Percentiles rank a stretch among this genome's conserved stretches.
Evolutionary conservation across 2,888 invertebrate genomes (phyloP).

Genomic region (Eilema caniola): DNA sequence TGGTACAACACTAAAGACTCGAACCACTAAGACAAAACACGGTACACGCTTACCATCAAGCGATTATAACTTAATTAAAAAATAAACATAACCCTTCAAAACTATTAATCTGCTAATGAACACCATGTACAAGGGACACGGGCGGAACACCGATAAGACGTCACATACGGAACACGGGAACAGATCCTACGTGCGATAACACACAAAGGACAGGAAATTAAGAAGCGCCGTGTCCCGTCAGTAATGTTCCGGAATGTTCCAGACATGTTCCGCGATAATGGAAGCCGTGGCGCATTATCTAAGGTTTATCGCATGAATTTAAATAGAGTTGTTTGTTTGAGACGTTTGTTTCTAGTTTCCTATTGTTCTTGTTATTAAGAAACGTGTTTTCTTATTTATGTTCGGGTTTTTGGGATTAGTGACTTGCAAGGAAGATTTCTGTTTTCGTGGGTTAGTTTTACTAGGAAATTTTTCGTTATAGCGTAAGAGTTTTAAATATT

Average conservation of each 20-base stretch:
- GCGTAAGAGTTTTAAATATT: too few relatives aligned
- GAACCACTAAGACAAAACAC: too few relatives aligned
- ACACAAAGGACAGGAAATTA: slow-evolving; percentile 23
- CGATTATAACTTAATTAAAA: not conserved
- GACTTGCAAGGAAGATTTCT: not conserved
- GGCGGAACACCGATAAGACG: not conserved
- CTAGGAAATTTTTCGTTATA: not conserved
- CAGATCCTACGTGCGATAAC: slow-evolving; percentile 17
- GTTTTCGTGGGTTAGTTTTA: not conserved
- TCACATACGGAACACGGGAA: slow-evolving; percentile 7
- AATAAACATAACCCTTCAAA: not conserved
- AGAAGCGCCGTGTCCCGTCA: slow-evolving; percentile 13
- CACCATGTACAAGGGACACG: not conserved
- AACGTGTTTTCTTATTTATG: not conserved
- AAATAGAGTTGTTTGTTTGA: slow-evolving; percentile 9
- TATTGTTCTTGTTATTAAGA: slow-evolving; percentile 1
- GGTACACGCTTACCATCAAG: not conserved
- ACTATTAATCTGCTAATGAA: slow-evolving; percentile 2
- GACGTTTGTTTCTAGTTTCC: not conserved
- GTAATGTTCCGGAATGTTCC: slow-evolving; percentile 9
- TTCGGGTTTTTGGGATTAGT: not conserved
- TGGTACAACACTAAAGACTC: too few relatives aligned
- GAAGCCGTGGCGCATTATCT: slow-evolving; percentile 1
- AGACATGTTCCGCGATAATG: slow-evolving; percentile 12
- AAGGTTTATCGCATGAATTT: slow-evolving; percentile 15